These are phyloP conservation scores for Sinocyclocheilus anshuiensis DNA, from an alignment of 2,113 vertebrate genomes.

Conservation along the genomic window DNA sequence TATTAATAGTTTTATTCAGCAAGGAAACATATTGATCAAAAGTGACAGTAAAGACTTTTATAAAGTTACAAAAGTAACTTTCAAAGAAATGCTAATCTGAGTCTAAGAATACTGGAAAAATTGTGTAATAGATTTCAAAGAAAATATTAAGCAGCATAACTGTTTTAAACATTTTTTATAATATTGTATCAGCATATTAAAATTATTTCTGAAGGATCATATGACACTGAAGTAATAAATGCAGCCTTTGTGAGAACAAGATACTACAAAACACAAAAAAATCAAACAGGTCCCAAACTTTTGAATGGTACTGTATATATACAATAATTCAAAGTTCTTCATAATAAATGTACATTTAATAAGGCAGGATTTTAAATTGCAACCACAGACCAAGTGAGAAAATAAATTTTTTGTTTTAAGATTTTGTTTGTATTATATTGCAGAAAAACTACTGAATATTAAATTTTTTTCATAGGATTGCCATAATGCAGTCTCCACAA, in stretches of 20 bases:
- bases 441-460: neutral
- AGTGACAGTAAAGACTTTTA: no score
- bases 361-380: neutral
- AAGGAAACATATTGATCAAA: no score
- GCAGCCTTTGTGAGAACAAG: neutral
- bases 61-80: no score
- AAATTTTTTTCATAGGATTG: no score
- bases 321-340: neutral
- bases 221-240: neutral
- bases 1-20: no score
- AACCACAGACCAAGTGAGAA: neutral
- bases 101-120: no score
- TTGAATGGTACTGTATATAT: neutral
- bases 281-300: neutral
- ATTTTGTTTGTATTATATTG: neutral
- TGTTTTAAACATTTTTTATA: no score
- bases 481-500: neutral
- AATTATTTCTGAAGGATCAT: neutral
- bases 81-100: no score
- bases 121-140: no score
- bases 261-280: no score
- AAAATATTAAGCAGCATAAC: no score
- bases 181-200: no score
- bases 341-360: constrained; percentile 7
- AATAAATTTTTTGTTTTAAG: neutral